These are phyloP conservation scores for Noctua janthina DNA, from an alignment of 2,888 invertebrate species.

Conservation along the genomic window DNA sequence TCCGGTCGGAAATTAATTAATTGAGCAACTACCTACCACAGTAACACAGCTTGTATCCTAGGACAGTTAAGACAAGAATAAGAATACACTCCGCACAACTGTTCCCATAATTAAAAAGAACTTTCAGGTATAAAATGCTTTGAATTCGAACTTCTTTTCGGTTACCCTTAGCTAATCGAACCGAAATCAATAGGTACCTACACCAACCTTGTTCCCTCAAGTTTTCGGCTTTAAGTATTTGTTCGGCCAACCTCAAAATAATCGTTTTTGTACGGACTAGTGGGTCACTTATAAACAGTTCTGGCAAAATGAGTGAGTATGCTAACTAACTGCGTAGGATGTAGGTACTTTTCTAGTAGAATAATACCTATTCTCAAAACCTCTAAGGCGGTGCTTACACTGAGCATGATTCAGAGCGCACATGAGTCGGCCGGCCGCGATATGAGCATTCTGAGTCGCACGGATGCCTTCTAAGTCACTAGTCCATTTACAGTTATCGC, in stretches of 20 bases:
- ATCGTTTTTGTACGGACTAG: not conserved
- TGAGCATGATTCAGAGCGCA: conserved; percentile 68
- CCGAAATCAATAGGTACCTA: not conserved
- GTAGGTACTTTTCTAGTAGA: conserved; percentile 15
- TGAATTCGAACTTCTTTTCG: not conserved
- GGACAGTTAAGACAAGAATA: not conserved
- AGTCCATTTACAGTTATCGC: conserved; percentile 75
- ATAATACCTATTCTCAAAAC: conserved; percentile 25
- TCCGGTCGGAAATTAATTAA: not conserved
- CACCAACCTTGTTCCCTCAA: not conserved
- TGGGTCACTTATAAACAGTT: conserved; percentile 1
- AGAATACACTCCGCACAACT: not conserved
- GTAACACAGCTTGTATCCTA: not conserved
- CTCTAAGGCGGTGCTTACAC: conserved; percentile 28
- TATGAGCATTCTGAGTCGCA: conserved; percentile 65
- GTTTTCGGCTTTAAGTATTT: not conserved
- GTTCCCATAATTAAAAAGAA: not conserved
- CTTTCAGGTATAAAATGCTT: not conserved
- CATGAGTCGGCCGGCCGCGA: conserved; percentile 69
- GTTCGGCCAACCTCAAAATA: not conserved
- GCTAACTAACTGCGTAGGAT: not conserved
- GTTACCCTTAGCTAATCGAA: not conserved
- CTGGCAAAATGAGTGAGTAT: not conserved
- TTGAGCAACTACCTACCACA: not conserved
- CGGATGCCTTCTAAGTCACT: conserved; percentile 48